A percentile compares a stretch with the other conserved stretches of the same genome.
Conservation (phyloP, 2,797 vertebrate genomes). For the Moxostoma hubbsi region DNA sequence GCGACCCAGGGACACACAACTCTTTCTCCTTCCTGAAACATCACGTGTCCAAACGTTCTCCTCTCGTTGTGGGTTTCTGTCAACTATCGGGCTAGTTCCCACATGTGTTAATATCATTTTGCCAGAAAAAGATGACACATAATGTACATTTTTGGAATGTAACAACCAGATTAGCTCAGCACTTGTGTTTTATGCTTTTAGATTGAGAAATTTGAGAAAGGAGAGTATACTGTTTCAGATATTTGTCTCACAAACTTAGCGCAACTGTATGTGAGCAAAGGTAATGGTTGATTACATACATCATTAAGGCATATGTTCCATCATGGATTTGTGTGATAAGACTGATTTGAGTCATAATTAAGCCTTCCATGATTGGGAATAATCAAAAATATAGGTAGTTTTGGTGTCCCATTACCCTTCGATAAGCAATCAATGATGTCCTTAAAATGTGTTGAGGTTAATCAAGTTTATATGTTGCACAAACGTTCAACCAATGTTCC, state of each 20-base stretch:
- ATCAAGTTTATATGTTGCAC: slow-evolving; percentile 3
- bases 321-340: background rate
- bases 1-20: slow-evolving; percentile 75
- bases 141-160: too few species aligned
- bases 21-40: slow-evolving; percentile 60
- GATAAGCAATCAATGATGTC: background rate
- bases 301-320: background rate
- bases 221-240: background rate
- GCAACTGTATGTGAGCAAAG: too few species aligned
- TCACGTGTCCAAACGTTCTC: slow-evolving; percentile 62
- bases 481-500: slow-evolving; percentile 37
- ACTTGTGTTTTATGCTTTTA: too few species aligned
- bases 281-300: too few species aligned
- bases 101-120: slow-evolving; percentile 36
- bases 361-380: background rate
- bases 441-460: slow-evolving; percentile 2
- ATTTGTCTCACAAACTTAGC: background rate
- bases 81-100: slow-evolving; percentile 47
- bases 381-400: background rate
- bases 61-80: slow-evolving; percentile 59
- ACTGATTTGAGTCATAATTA: background rate
- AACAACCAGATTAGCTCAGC: too few species aligned
- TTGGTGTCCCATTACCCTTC: background rate
- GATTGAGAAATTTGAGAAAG: background rate
- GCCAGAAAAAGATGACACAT: background rate